These are phyloP conservation scores for Paratrypauchen microcephalus DNA, from an alignment of 2,797 vertebrate species.

Conservation along the genomic window DNA sequence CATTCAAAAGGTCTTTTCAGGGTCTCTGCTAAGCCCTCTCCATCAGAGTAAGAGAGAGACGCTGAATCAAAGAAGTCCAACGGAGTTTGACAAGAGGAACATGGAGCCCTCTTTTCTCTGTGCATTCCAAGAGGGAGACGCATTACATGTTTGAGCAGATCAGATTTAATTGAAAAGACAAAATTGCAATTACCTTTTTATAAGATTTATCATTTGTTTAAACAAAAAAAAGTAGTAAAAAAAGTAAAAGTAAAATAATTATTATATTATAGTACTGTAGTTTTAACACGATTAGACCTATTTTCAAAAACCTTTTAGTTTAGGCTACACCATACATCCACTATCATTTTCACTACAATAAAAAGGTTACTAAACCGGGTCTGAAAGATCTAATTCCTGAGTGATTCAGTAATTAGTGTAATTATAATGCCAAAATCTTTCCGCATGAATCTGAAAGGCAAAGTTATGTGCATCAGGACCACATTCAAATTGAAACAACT, in stretches of 20 bases:
- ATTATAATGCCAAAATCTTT: background rate
- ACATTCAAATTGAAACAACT: background rate
- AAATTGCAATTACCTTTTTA: background rate
- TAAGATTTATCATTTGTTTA: background rate
- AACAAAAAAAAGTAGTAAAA: too few species aligned
- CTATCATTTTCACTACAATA: too few species aligned
- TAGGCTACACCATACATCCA: too few species aligned
- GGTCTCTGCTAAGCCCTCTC: conserved; percentile 74
- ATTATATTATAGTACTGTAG: too few species aligned
- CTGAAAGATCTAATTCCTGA: too few species aligned
- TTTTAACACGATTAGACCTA: too few species aligned
- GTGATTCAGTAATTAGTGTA: background rate
- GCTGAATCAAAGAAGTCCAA: conserved; percentile 74
- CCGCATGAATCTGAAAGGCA: background rate
- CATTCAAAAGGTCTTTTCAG: conserved; percentile 83
- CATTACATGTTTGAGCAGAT: background rate
- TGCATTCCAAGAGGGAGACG: background rate
- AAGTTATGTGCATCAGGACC: background rate
- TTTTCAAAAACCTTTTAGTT: too few species aligned
- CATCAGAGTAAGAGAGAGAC: conserved; percentile 63
- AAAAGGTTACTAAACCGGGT: too few species aligned
- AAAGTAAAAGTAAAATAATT: too few species aligned
- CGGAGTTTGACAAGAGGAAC: conserved; percentile 73
- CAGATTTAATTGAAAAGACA: background rate
- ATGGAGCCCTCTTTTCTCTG: conserved; percentile 62